Conservation (phyloP, 2,888 invertebrate species). For the Trissoscelio sp. region DNA sequence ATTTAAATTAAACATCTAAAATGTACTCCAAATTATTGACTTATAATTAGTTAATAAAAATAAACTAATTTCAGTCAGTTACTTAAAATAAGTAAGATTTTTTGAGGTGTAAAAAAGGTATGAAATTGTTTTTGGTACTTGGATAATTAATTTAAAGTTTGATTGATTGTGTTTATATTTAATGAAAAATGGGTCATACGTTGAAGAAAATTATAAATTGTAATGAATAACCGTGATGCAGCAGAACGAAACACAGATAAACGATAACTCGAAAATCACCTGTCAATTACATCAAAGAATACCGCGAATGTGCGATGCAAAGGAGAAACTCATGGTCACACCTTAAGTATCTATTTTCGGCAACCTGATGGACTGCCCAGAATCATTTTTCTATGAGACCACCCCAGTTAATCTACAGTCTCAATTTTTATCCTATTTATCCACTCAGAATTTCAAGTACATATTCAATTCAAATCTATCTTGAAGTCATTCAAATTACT, state of each 20-base stretch:
- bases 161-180: conserved; percentile 3
- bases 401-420: conserved; percentile 58
- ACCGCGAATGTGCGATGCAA: conserved; percentile 53
- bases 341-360: conserved; percentile 73
- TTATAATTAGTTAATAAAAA: too few species aligned
- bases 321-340: conserved; percentile 64
- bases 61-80: too few species aligned
- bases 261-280: conserved; percentile 53
- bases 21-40: too few species aligned
- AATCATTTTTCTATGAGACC: conserved; percentile 73
- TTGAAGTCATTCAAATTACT: too few species aligned
- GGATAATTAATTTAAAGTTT: too few species aligned
- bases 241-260: conserved; percentile 23
- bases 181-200: conserved; percentile 26
- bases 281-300: conserved; percentile 62
- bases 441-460: too few species aligned
- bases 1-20: too few species aligned
- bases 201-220: conserved; percentile 30
- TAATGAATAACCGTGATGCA: conserved; percentile 47
- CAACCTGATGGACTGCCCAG: conserved; percentile 67
- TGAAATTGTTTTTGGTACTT: too few species aligned
- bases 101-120: too few species aligned
- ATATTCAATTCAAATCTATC: too few species aligned
- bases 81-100: too few species aligned
- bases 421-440: too few species aligned